A percentile compares a stretch with the other conserved stretches of the same genome.
Evolutionary conservation across 2,113 vertebrate species (phyloP).

Genomic region (Pionites leucogaster): DNA sequence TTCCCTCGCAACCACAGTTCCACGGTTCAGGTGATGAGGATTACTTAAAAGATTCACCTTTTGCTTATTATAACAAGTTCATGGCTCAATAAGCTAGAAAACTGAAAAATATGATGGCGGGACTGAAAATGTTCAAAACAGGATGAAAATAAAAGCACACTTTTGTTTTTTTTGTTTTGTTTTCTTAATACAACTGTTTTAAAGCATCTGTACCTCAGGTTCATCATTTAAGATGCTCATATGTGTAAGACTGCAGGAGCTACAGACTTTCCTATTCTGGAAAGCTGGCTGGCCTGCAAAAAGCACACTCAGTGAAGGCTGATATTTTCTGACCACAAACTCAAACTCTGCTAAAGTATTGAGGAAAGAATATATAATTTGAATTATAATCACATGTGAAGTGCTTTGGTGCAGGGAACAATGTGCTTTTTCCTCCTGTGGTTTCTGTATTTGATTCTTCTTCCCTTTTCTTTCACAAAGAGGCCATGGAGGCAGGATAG

Average conservation of each 20-base stretch:
- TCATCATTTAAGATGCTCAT: not conserved
- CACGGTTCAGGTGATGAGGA: not conserved
- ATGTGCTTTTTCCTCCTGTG: not conserved
- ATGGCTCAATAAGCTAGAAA: not conserved
- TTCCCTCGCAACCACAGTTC: not conserved
- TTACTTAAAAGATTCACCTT: slow-evolving; percentile 7
- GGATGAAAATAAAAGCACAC: not conserved
- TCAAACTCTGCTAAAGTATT: not conserved
- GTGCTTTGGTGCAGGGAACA: not conserved
- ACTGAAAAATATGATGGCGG: not conserved
- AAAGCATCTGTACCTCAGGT: not conserved
- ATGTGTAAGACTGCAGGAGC: not conserved
- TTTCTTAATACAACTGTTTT: not conserved
- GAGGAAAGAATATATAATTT: not conserved
- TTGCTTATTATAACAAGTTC: not conserved
- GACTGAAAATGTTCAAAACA: not conserved
- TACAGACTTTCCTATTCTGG: not conserved
- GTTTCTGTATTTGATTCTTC: not conserved
- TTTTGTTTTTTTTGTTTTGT: not conserved
- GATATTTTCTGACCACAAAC: not conserved
- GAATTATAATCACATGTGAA: not conserved
- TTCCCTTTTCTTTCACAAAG: not conserved
- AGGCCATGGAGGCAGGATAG: not conserved
- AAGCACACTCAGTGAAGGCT: not conserved
- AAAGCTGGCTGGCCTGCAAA: not conserved